Conservation (phyloP, 64 coral and sea anemone genomes). For the Actinia equina region DNA sequence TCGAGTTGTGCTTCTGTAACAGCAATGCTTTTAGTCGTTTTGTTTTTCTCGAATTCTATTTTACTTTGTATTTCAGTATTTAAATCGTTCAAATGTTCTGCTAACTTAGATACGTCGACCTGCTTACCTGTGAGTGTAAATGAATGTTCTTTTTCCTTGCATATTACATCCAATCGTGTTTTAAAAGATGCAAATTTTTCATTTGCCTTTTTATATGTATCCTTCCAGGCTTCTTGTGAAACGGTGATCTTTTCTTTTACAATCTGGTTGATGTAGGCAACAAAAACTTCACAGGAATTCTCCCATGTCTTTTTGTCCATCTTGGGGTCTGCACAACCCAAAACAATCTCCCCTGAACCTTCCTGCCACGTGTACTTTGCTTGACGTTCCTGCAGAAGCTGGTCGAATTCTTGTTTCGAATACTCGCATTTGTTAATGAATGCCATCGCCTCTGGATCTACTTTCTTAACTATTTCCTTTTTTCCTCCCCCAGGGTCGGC, state of each 20-base stretch:
- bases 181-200: background rate
- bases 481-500: background rate
- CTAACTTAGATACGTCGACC: background rate
- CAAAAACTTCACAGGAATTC: background rate
- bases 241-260: background rate
- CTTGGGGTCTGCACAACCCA: background rate
- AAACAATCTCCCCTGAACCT: background rate
- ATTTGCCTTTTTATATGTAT: background rate
- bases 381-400: background rate
- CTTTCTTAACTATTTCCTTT: background rate
- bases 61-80: background rate
- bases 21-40: background rate
- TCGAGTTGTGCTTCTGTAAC: background rate
- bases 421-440: background rate
- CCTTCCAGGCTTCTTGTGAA: background rate
- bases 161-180: background rate
- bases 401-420: background rate
- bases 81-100: background rate
- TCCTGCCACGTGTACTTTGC: background rate
- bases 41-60: conserved; percentile 13
- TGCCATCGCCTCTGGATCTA: background rate
- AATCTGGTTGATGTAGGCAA: background rate
- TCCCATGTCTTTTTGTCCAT: conserved; percentile 1
- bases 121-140: background rate
- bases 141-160: background rate